Conservation (phyloP, 2,888 invertebrate genomes). For the Lasioglossum morio region DNA sequence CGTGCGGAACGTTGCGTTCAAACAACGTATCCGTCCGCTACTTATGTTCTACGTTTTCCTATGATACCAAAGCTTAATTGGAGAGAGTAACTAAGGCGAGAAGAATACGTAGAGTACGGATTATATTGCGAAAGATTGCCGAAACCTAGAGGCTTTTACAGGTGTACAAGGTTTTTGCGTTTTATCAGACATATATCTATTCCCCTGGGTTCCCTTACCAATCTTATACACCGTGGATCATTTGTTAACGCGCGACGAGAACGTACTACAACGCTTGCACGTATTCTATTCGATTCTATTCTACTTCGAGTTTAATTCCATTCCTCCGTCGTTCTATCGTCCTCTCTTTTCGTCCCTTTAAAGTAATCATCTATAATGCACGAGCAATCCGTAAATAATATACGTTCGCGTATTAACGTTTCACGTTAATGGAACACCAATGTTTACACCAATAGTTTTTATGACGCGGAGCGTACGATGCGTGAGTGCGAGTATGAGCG, state of each 20-base stretch:
- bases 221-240: neutral
- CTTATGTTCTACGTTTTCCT: conserved; percentile 13
- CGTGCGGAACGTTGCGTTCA: neutral
- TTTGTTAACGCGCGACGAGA: neutral
- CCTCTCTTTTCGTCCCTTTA: neutral
- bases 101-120: conserved; percentile 1
- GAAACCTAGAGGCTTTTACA: neutral
- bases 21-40: conserved; percentile 18
- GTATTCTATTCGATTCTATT: neutral
- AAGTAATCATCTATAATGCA: conserved; percentile 40
- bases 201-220: neutral
- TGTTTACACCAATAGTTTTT: conserved; percentile 43
- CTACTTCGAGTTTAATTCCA: neutral
- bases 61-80: neutral
- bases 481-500: neutral
- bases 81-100: conserved; percentile 17
- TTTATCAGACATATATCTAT: neutral
- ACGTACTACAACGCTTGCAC: neutral
- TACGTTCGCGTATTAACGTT: conserved; percentile 5
- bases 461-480: conserved; percentile 13
- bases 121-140: neutral
- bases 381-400: conserved; percentile 18
- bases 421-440: conserved; percentile 35
- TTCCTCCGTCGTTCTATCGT: neutral
- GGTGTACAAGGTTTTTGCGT: neutral